phyloP scores from a whole-genome alignment of 2,888 invertebrate species.

The Tinea semifulvella region DNA sequence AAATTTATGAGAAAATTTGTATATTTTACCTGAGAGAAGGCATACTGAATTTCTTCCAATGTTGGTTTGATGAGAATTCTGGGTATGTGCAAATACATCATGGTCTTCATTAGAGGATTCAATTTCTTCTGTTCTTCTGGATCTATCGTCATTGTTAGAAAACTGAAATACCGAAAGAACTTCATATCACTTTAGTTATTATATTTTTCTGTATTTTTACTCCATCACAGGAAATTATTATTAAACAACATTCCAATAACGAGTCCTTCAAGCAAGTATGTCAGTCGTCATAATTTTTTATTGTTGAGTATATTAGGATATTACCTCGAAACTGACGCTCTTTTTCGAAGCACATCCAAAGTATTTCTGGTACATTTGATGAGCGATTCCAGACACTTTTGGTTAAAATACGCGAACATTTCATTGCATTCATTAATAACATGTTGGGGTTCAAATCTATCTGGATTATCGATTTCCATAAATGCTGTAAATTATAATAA shows the following conservation, averaged over 20 bases:
- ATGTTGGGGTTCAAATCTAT: conserved; percentile 63
- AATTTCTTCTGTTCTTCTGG: conserved; percentile 55
- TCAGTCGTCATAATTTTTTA: too few species aligned
- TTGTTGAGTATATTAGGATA: too few species aligned
- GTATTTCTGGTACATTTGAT: conserved; percentile 79
- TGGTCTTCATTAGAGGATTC: conserved; percentile 67
- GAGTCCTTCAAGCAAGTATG: too few species aligned
- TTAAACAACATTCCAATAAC: too few species aligned
- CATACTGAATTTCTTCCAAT: conserved; percentile 76
- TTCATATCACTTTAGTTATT: neutral
- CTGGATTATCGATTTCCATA: conserved; percentile 69
- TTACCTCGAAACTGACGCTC: conserved; percentile 61
- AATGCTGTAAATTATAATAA: conserved; percentile 56
- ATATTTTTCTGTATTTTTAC: neutral
- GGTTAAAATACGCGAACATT: conserved; percentile 81
- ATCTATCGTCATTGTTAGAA: conserved; percentile 56
- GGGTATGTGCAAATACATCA: conserved; percentile 73
- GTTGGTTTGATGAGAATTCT: conserved; percentile 68
- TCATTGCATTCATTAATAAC: conserved; percentile 81
- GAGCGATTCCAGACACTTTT: conserved; percentile 76
- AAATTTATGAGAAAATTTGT: too few species aligned
- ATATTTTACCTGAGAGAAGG: conserved; percentile 70
- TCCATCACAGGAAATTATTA: too few species aligned
- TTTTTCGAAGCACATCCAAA: conserved; percentile 74
- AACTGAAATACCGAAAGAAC: conserved; percentile 30